Base-by-base conservation (phyloP, 2,888 invertebrate genomes). In the Sarcophaga caerulescens region DNA sequence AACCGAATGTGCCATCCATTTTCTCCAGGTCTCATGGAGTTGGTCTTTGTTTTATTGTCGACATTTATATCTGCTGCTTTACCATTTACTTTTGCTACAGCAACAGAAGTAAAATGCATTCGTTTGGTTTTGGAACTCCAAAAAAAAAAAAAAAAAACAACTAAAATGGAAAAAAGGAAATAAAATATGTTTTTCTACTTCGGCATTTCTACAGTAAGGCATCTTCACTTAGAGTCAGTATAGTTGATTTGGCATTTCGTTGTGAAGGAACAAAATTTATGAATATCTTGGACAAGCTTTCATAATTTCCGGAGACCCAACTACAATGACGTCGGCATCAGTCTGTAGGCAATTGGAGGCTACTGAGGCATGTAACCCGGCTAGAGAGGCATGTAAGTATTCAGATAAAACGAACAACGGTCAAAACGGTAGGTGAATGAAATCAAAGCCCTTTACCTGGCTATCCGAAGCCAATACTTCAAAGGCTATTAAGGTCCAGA, bases 71-170 rank as follows among this genome's bases (percentile, higher is more conserved):
- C 44, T 66, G 6, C 8, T 35, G 6, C 8, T 35, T n/a, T 35
- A 44, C 35, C 44, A 66, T 66, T 66, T 17, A 66, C 65, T 78
- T 70, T 62, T 45, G 44, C 66, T 77, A 10, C 17, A 57, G 17
- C 14, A 71, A 71, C 25, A 62, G 14, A 62, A 63, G 47, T 21
- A 71, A 62, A 70, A 70, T 78, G 35, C 71, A 63, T 78, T 78
- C 70, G 62, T 63, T 79, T 63, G 12, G 52, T 21, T 65, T 71
- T n/a, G 4, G n/a, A 60, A 60, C 4, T 25, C 14, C 52, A 14
- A 60, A 62, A 59, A 59, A 5, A 35, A 57, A 65, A 57, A 59
- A 69, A 60, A 8, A 35, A 35, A 17, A 25, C 3, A 23, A 25
- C 6, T 47, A 25, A 12, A 63, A 63, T 57, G 25, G 11, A 11